Conservation (phyloP, 2,113 vertebrate species). For the Aegypius monachus region DNA sequence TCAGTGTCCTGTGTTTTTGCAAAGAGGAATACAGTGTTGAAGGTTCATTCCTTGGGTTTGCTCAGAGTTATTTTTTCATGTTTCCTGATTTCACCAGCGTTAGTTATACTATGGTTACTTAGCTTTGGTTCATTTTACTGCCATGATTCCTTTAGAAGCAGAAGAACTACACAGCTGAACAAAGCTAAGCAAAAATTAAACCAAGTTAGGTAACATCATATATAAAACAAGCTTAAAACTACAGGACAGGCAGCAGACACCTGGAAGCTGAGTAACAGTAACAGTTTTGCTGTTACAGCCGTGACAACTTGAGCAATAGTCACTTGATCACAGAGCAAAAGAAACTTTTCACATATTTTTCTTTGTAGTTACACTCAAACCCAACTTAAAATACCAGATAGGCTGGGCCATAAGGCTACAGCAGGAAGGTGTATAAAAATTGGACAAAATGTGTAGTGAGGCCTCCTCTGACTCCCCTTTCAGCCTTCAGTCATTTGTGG, state of each 20-base stretch:
- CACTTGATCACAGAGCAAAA: neutral
- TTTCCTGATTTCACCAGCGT: neutral
- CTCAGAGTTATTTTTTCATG: neutral
- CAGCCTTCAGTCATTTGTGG: neutral
- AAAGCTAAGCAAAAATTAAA: neutral
- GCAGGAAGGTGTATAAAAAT: neutral
- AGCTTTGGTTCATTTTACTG: neutral
- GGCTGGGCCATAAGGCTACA: neutral
- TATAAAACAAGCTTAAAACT: neutral
- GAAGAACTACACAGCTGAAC: neutral
- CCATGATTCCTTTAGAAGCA: neutral
- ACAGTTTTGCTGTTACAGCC: neutral
- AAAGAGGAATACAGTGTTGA: neutral
- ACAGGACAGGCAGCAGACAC: neutral
- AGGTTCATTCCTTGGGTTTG: neutral
- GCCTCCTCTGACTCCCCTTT: neutral
- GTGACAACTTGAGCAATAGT: neutral
- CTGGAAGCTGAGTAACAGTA: neutral
- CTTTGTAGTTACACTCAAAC: neutral
- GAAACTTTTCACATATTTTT: neutral
- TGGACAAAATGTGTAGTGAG: neutral
- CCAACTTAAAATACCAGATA: neutral
- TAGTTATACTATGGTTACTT: neutral
- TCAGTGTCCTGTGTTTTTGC: neutral
- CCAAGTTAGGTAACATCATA: neutral